Percentiles rank a stretch among this genome's conserved stretches.
These are phyloP conservation scores for Sphecodes monilicornis DNA, from an alignment of 2,888 invertebrate genomes.

Conservation along the genomic window DNA sequence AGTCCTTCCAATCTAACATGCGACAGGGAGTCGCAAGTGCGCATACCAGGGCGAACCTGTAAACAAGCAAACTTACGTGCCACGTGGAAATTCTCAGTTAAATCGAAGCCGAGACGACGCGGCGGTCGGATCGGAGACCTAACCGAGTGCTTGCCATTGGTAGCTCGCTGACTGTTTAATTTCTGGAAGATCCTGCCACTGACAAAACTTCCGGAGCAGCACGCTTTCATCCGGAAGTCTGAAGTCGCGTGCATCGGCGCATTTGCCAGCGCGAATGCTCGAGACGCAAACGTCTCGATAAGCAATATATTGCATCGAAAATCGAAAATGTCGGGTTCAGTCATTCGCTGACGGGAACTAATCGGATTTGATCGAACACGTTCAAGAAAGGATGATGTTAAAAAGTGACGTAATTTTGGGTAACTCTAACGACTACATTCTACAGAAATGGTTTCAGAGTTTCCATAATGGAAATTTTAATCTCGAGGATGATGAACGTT, in stretches of 20 bases:
- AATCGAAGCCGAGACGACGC: constrained; percentile 55
- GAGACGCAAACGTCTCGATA: neutral
- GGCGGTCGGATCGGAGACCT: constrained; percentile 3
- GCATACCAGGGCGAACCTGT: constrained; percentile 53
- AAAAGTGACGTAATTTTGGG: too few relatives aligned
- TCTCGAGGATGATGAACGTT: too few relatives aligned
- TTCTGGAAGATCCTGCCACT: constrained; percentile 32
- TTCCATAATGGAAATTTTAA: too few relatives aligned
- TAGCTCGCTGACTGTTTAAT: constrained; percentile 36
- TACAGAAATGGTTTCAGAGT: too few relatives aligned
- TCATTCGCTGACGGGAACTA: neutral
- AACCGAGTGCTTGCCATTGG: constrained; percentile 22
- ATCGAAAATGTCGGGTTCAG: neutral
- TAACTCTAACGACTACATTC: too few relatives aligned
- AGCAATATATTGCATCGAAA: neutral
- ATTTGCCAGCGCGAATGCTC: neutral
- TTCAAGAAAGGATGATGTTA: neutral
- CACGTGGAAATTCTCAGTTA: constrained; percentile 59
- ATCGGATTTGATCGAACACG: neutral
- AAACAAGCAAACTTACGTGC: constrained; percentile 59
- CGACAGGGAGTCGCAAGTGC: neutral
- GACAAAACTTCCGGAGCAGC: constrained; percentile 31
- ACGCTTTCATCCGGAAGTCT: constrained; percentile 20
- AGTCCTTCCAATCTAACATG: constrained; percentile 8
- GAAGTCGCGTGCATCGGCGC: constrained; percentile 9